Evolutionary conservation across 1,140 invertebrate genomes (phyloP).

Genomic region (Scaptomyza pallida): DNA sequence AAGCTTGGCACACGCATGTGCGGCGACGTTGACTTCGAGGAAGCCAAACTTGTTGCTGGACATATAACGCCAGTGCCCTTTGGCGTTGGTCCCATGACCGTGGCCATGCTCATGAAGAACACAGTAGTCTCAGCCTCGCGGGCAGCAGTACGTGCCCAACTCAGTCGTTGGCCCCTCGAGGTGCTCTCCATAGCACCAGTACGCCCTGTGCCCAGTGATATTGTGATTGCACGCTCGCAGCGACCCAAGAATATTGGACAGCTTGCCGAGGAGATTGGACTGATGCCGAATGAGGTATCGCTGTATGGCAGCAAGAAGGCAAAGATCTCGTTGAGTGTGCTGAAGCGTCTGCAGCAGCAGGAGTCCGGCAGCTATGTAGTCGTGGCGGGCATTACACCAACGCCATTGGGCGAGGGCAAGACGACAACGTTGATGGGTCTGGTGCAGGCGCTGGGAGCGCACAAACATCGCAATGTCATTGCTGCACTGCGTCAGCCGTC

Average conservation of each 20-base stretch:
- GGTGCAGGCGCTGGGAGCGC: conserved; percentile 95
- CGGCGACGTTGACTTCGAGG: conserved; percentile 96
- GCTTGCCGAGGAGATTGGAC: conserved; percentile 93
- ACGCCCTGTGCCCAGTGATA: conserved; percentile 93
- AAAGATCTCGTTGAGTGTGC: conserved; percentile 94
- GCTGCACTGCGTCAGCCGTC: conserved; percentile 99
- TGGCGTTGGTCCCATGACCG: conserved; percentile 99
- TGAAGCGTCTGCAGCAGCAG: conserved; percentile 90
- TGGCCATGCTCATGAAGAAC: conserved; percentile 98
- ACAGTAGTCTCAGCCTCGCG: conserved; percentile 93
- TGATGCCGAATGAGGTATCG: conserved; percentile 92
- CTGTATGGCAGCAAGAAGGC: conserved; percentile 97
- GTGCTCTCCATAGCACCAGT: conserved; percentile 86
- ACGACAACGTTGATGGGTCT: conserved; percentile 98
- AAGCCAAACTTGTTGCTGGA: conserved; percentile 91
- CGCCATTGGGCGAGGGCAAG: conserved; percentile 98
- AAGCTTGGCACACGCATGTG: conserved; percentile 93
- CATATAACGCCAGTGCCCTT: conserved; percentile 99
- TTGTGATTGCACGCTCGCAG: conserved; percentile 94
- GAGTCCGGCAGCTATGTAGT: conserved; percentile 96
- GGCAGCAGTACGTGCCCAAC: conserved; percentile 85
- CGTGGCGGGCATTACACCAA: conserved; percentile 98
- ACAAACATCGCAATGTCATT: conserved; percentile 94
- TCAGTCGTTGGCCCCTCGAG: conserved; percentile 87
- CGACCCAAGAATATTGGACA: conserved; percentile 92